These are phyloP conservation scores for Tanytarsus gracilentus DNA, from an alignment of 2,888 invertebrate genomes.

Conservation along the genomic window DNA sequence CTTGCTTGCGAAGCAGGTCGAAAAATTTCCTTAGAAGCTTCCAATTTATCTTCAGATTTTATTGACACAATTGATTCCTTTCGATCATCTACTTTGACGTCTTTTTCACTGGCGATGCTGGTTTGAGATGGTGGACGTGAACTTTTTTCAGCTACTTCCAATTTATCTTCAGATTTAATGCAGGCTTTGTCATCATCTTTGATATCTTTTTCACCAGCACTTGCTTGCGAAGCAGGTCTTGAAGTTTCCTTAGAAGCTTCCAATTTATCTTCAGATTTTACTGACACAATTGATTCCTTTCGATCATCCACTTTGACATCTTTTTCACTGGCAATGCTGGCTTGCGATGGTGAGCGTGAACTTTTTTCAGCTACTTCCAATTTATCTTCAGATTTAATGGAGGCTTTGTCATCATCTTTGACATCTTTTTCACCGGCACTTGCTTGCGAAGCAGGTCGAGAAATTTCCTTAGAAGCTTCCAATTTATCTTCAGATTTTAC, in stretches of 20 bases:
- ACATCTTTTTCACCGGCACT: conserved; percentile 29
- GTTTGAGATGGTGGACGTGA: conserved; percentile 30
- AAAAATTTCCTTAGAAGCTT: conserved; percentile 31
- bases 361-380: conserved; percentile 24
- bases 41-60: conserved; percentile 1
- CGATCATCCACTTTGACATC: background rate
- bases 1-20: conserved; percentile 35
- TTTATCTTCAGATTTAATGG: background rate
- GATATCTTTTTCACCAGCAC: background rate
- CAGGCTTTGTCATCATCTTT: conserved; percentile 31
- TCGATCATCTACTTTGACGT: conserved; percentile 33
- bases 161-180: conserved; percentile 26
- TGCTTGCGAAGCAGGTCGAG: conserved; percentile 29
- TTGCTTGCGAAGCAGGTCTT: conserved; percentile 29
- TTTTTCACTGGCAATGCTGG: conserved; percentile 15
- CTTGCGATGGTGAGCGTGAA: conserved; percentile 29
- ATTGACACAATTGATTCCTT: conserved; percentile 34
- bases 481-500: conserved; percentile 9
- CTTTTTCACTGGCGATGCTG: conserved; percentile 30
- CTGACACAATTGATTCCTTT: conserved; percentile 14
- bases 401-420: background rate
- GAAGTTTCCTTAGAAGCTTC: conserved; percentile 11
- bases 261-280: conserved; percentile 2
- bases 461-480: background rate
- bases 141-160: background rate